phyloP scores from a whole-genome alignment of 2,113 vertebrate species.

The Pomatostomus ruficeps region DNA sequence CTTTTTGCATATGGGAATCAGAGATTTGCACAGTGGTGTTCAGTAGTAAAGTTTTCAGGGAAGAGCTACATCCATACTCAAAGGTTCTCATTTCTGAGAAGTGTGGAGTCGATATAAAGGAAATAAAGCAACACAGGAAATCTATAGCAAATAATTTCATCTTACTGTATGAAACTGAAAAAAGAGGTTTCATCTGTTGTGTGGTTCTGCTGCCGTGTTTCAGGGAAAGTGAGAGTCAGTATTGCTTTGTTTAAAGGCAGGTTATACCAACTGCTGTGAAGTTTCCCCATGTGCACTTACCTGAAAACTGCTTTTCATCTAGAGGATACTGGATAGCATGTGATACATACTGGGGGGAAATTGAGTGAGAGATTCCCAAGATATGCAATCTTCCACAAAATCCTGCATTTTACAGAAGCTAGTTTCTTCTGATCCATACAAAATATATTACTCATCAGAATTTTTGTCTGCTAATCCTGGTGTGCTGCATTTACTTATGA shows the following conservation, averaged over 20 bases:
- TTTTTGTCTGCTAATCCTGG: background rate
- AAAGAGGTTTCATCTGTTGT: background rate
- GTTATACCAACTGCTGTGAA: accelerated
- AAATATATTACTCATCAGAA: background rate
- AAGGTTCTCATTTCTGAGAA: background rate
- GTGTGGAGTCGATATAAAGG: background rate
- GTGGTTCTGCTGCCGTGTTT: background rate
- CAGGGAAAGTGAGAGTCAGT: background rate
- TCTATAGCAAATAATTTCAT: background rate
- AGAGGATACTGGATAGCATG: background rate
- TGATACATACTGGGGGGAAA: background rate
- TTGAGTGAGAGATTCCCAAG: background rate
- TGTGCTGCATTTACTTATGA: background rate
- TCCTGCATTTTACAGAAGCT: background rate
- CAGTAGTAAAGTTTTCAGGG: background rate
- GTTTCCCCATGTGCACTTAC: background rate
- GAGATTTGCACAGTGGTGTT: background rate
- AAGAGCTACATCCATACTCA: background rate
- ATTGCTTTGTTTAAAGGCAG: background rate
- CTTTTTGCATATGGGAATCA: background rate
- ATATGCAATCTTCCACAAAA: background rate
- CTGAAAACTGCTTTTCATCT: background rate
- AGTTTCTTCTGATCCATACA: background rate
- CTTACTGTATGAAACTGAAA: background rate
- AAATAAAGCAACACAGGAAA: background rate